These are phyloP conservation scores for Halichoeres trimaculatus DNA, from an alignment of 2,113 vertebrate genomes.

Conservation along the genomic window DNA sequence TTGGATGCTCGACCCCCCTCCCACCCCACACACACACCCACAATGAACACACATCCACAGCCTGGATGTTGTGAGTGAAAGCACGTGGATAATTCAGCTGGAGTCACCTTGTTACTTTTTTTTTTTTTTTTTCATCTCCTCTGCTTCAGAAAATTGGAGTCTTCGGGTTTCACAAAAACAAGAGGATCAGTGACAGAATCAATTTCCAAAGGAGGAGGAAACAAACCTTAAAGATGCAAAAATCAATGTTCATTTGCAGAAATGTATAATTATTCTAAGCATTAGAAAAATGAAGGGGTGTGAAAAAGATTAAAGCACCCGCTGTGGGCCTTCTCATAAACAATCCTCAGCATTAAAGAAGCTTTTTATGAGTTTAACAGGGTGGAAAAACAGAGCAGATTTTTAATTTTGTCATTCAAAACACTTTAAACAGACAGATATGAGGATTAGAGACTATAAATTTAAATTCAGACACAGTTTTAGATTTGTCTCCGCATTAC, in stretches of 20 bases:
- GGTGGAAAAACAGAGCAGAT: neutral
- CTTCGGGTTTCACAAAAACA: slow-evolving; percentile 65
- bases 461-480: neutral
- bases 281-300: slow-evolving; percentile 33
- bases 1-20: slow-evolving; percentile 30
- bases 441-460: neutral
- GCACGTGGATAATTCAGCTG: slow-evolving; percentile 72
- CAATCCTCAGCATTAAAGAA: neutral
- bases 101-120: slow-evolving; percentile 74
- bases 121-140: slow-evolving; percentile 54
- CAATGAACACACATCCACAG: slow-evolving; percentile 23
- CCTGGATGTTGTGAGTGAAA: slow-evolving; percentile 63
- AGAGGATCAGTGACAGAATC: slow-evolving; percentile 68
- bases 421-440: neutral
- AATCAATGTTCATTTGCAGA: slow-evolving; percentile 71
- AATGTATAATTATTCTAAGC: slow-evolving; percentile 65
- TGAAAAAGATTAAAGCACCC: neutral
- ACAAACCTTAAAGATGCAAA: neutral
- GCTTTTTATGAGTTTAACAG: neutral
- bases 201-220: slow-evolving; percentile 53
- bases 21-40: neutral
- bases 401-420: neutral
- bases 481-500: neutral
- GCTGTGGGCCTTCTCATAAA: neutral
- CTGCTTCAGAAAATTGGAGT: slow-evolving; percentile 50